These are phyloP conservation scores for Amblyopsis rosae DNA, from an alignment of 2,113 vertebrate genomes.

Conservation along the genomic window DNA sequence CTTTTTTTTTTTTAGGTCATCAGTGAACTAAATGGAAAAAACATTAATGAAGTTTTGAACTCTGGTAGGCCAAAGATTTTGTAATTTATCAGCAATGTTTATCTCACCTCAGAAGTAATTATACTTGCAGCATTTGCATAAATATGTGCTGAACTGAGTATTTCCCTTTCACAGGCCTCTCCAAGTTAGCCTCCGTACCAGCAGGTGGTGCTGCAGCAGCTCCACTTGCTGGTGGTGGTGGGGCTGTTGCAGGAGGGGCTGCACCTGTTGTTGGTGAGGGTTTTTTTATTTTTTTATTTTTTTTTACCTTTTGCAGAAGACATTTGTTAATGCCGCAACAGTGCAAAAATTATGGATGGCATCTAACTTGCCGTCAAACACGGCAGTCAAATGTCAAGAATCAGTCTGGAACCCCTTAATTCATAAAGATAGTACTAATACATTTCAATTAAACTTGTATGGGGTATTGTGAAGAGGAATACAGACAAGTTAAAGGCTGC, in stretches of 20 bases:
- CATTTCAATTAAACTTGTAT: no score
- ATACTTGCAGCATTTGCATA: not conserved
- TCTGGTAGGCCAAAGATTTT: constrained; percentile 54
- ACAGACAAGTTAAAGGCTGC: no score
- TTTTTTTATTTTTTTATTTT: not conserved
- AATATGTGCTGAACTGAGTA: not conserved
- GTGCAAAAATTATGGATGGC: no score
- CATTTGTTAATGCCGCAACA: no score
- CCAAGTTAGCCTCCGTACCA: constrained; percentile 82
- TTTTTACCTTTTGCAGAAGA: no score
- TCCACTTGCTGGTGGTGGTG: constrained; percentile 58
- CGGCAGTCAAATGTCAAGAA: no score
- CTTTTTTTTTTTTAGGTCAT: constrained; percentile 68
- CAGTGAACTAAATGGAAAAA: constrained; percentile 80
- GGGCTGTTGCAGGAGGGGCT: constrained; percentile 62
- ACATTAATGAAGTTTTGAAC: constrained; percentile 70
- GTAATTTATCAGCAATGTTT: not conserved
- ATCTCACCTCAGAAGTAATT: not conserved
- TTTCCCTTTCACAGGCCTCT: constrained; percentile 61
- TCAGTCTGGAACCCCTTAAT: no score
- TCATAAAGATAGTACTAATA: no score
- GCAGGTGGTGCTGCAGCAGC: constrained; percentile 77
- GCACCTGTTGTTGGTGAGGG: constrained; percentile 79
- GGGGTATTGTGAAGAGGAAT: no score
- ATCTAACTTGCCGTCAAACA: no score